Base-by-base conservation (phyloP, 2,797 vertebrate species). In the Vireo griseus region DNA sequence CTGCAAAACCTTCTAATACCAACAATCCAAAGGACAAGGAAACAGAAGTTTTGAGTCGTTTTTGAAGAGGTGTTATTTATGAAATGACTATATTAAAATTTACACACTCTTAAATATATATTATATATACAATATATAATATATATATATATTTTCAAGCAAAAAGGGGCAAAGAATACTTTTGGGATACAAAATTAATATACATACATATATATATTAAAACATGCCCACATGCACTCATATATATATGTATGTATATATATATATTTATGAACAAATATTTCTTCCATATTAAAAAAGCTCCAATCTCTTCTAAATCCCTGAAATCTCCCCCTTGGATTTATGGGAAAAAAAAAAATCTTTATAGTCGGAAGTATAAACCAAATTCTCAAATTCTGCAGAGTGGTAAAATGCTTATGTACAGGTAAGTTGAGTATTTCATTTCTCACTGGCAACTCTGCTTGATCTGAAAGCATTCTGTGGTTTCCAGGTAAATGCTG, bases 201-300 rank as follows among this genome's bases (percentile, higher is more conserved):
- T 97, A 97, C 96, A 97, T 94, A 97, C 95, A 97, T 97, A 98
- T 96, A 97, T 97, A 97, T 94, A 94, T 96, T 92, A 78, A 86
- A 81, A 65, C 10, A 86, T 35, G 58, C 47, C 54, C 25, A 33
- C 37, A n/a, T 0, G 24, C 52, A 74, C 21, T 69, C 33, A 44
- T 52, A 78, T 97, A 96, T 97, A 97, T 97, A 96, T 94, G 14
- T 95, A 29, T 91, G 33, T 92, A 40, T 97, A 78, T 81, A 48
- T 95, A 96, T 96, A 96, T 76, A 28, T 96, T 54, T 83, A 97
- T 35, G 92, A 96, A 88, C 95, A 88, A 94, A 29, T 89, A 94
- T 86, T 97, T 97, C 94, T 92, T 96, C 92, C 91, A 71, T 95
- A 95, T 97, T 86, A 97, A 97, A 97, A 97, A 97, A 89, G 44